Evolutionary conservation across 2,888 invertebrate species (phyloP), one percentile per base, ranked within the genome.

Genomic region (Tiphia femorata): DNA sequence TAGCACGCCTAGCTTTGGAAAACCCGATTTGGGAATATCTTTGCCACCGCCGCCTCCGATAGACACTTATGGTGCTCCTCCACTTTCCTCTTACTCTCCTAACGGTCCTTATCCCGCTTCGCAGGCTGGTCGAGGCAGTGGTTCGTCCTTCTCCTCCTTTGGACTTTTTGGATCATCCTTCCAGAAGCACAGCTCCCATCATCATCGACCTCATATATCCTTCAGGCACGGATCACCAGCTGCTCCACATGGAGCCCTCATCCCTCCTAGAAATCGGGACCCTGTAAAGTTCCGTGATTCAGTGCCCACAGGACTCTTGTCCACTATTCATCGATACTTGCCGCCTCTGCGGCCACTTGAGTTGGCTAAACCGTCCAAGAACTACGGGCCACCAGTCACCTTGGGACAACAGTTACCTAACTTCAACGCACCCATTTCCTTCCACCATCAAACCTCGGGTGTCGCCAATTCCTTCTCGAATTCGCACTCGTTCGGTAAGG

Each of bases 251-350:
- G 57, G 70, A 48, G 48, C 78, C 65, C 58, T 81, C 21, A 63
- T 73, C 48, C 80, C 78, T 19, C 81, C 78, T 7, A 75, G 75
- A 49, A 79, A 59, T 49, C 77, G 74, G 48, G 78, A 77, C 8
- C 93, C 93, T 0, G 87, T 92, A 3, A 87, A 90, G 64, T 92
- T 92, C 80, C 86, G 92, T 40, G 90, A 92, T n/a, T 88, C 91
- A 0, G 90, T 93, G 0, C 86, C 87, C 44, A 91, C 91, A 0
- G 81, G 93, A 17, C 80, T 93, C 3, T 84, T 92, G 1, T 66
- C 67, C 2, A 67, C 64, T 20, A 44, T 90, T 88, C 46, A 88
- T 90, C 60, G 91, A 88, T 80, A 76, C 20, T 38, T 77, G 27
- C 75, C 78, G 1, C 73, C 72, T 1, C 49, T 42, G 1, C 48